phyloP scores from a whole-genome alignment of 1,140 invertebrate species.

The Euura saliciscinereae region DNA sequence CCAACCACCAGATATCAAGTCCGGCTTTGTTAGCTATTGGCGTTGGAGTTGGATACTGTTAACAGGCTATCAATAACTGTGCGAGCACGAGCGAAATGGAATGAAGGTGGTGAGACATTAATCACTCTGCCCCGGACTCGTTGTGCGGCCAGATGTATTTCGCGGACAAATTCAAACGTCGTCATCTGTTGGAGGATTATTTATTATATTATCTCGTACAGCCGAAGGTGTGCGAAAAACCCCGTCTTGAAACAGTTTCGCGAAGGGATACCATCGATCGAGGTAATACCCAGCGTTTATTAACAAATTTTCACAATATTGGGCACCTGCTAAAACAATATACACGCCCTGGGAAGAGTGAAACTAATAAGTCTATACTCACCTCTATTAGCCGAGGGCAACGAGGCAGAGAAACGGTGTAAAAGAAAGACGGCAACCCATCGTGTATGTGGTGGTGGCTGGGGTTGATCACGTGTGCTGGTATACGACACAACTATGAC shows the following conservation, averaged over 20 bases:
- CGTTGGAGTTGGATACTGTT: not conserved
- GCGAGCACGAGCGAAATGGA: not conserved
- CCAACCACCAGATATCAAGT: too few relatives aligned
- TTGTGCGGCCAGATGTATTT: not conserved
- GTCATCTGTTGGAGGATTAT: not conserved
- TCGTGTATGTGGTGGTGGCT: not conserved
- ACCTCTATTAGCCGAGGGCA: conserved; percentile 1
- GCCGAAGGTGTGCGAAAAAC: too few relatives aligned
- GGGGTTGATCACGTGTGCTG: not conserved
- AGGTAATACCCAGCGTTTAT: too few relatives aligned
- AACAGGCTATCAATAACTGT: not conserved
- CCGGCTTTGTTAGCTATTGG: not conserved
- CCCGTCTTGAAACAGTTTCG: too few relatives aligned
- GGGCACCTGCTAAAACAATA: not conserved
- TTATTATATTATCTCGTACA: not conserved
- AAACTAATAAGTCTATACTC: not conserved
- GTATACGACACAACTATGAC: not conserved
- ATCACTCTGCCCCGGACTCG: not conserved
- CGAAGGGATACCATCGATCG: too few relatives aligned
- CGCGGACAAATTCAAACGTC: not conserved
- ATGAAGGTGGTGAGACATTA: not conserved
- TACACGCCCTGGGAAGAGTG: not conserved
- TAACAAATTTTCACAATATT: too few relatives aligned
- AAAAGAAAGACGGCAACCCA: not conserved
- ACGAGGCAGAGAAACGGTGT: not conserved